Evolutionary conservation across 1,140 invertebrate species (phyloP).

Genomic region (Leptopilina clavipes): DNA sequence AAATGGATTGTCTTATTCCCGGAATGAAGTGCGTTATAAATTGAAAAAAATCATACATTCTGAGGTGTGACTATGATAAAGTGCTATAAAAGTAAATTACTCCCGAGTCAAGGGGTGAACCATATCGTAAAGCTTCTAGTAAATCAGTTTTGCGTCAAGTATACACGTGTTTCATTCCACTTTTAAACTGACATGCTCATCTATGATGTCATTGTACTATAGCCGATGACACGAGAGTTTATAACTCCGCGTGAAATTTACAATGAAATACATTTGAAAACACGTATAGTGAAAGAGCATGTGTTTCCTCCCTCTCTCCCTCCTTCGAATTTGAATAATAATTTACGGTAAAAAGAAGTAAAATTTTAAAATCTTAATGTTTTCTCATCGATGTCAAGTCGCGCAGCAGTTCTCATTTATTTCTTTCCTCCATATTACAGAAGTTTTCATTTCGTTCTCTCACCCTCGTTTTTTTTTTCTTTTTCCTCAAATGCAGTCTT

Average conservation of each 20-base stretch:
- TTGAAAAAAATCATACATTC: not conserved
- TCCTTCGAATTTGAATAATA: no score
- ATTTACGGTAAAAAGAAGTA: slow-evolving; percentile 37
- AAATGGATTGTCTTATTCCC: slow-evolving; percentile 20
- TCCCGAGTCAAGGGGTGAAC: not conserved
- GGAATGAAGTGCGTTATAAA: slow-evolving; percentile 10
- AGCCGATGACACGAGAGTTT: slow-evolving; percentile 12
- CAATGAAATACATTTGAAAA: not conserved
- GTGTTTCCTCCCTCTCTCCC: not conserved
- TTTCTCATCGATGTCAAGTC: slow-evolving; percentile 43
- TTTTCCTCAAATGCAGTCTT: slow-evolving; percentile 31
- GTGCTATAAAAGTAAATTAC: slow-evolving; percentile 32
- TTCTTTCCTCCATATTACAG: slow-evolving; percentile 23
- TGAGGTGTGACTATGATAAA: not conserved
- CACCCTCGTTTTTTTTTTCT: not conserved
- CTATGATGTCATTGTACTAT: no score
- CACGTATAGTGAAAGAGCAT: no score
- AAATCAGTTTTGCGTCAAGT: slow-evolving; percentile 6
- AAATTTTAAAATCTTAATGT: no score
- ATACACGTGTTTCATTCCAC: slow-evolving; percentile 29
- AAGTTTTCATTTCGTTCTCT: not conserved
- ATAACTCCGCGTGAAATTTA: not conserved
- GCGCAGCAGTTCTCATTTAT: no score
- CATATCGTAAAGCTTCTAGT: slow-evolving; percentile 22
- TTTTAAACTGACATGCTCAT: not conserved